These are phyloP conservation scores for Lasioglossum albipes DNA, from an alignment of 1,140 invertebrate genomes.

Conservation along the genomic window DNA sequence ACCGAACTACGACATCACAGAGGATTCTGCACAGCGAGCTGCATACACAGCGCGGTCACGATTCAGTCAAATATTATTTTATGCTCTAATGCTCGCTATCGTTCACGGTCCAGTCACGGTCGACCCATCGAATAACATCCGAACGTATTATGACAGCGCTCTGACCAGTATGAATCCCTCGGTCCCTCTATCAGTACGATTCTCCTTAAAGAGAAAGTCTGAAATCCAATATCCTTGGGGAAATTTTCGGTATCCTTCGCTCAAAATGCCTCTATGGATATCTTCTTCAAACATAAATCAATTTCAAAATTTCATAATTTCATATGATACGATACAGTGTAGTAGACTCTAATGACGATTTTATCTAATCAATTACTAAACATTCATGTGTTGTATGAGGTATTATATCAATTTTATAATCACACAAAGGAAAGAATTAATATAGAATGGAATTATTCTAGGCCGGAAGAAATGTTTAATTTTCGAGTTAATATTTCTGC, in stretches of 20 bases:
- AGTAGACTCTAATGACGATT: too few relatives aligned
- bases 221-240: background rate
- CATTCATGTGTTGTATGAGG: too few relatives aligned
- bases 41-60: background rate
- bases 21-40: background rate
- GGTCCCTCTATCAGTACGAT: background rate
- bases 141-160: conserved; percentile 5
- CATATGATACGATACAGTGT: too few relatives aligned
- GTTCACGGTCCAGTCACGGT: background rate
- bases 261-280: too few relatives aligned
- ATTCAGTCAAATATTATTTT: conserved; percentile 28
- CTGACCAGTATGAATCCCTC: background rate
- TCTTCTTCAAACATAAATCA: too few relatives aligned
- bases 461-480: too few relatives aligned
- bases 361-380: too few relatives aligned
- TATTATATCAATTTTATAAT: too few relatives aligned
- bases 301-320: too few relatives aligned
- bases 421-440: too few relatives aligned
- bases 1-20: background rate
- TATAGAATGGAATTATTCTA: too few relatives aligned
- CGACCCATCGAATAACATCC: background rate
- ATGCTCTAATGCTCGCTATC: conserved; percentile 7
- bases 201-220: background rate
- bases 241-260: background rate
- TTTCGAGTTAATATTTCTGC: too few relatives aligned